Evolutionary conservation across 2,888 invertebrate species (phyloP).

Genomic region (Melinaea marsaeus): DNA sequence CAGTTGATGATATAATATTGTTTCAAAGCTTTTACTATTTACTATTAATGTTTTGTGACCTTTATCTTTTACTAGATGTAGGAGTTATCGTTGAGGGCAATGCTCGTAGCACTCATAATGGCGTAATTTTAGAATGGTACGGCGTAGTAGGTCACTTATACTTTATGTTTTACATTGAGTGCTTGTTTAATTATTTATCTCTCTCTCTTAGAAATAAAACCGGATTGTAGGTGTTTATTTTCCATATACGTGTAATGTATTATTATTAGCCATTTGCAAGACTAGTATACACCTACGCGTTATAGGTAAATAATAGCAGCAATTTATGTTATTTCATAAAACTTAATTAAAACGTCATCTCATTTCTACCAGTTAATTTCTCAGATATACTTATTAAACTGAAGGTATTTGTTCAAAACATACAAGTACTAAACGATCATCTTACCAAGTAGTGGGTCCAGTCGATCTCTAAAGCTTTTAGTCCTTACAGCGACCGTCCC

Average conservation of each 20-base stretch:
- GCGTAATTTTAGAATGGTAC: conserved; percentile 16
- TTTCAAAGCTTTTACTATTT: conserved; percentile 16
- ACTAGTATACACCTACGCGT: too few relatives aligned
- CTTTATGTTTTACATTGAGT: neutral
- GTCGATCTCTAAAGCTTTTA: conserved; percentile 87
- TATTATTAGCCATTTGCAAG: too few relatives aligned
- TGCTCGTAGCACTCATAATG: conserved; percentile 14
- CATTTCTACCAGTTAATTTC: too few relatives aligned
- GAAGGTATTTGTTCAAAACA: too few relatives aligned
- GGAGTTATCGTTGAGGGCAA: conserved; percentile 24
- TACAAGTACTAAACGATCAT: neutral
- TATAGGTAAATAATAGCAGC: too few relatives aligned
- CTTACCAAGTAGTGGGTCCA: conserved; percentile 86
- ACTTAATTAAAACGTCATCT: too few relatives aligned
- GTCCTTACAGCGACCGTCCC: conserved; percentile 69
- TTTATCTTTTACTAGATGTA: conserved; percentile 20
- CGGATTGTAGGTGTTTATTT: too few relatives aligned
- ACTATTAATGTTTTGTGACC: conserved; percentile 13
- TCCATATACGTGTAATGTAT: too few relatives aligned
- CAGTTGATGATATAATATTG: conserved; percentile 12
- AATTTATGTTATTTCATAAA: too few relatives aligned
- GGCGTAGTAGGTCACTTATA: conserved; percentile 11
- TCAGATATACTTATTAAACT: too few relatives aligned
- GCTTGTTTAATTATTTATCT: too few relatives aligned
- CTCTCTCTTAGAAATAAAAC: too few relatives aligned